These are phyloP conservation scores for Vanessa tameamea DNA, from an alignment of 1,140 invertebrate genomes.

Conservation along the genomic window DNA sequence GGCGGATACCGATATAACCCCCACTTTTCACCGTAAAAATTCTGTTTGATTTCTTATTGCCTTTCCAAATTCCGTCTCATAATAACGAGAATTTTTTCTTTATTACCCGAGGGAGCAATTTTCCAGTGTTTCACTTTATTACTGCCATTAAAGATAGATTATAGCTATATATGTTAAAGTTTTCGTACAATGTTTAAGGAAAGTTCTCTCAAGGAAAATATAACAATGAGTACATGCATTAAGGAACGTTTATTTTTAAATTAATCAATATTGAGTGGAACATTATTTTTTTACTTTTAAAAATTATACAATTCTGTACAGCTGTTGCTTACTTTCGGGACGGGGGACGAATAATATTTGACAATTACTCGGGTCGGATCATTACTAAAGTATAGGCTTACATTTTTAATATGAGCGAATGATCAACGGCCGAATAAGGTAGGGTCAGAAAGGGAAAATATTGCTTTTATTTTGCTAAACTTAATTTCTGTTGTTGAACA, in stretches of 20 bases:
- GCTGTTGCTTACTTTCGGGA: conserved; percentile 13
- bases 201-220: background rate
- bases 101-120: background rate
- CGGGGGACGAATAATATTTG: conserved; percentile 18
- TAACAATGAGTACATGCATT: background rate
- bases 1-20: conserved; percentile 14
- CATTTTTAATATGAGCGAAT: conserved; percentile 26
- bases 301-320: conserved; percentile 10
- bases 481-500: background rate
- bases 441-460: conserved; percentile 8
- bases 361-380: conserved; percentile 14
- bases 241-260: conserved; percentile 1
- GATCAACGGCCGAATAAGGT: conserved; percentile 18
- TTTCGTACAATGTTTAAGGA: conserved; percentile 13
- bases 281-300: conserved; percentile 2
- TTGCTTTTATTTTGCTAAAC: conserved; percentile 5
- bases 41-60: conserved; percentile 22
- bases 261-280: conserved; percentile 9
- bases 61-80: conserved; percentile 15
- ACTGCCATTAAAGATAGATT: conserved; percentile 7
- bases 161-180: conserved; percentile 5
- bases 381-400: conserved; percentile 18
- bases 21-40: conserved; percentile 21
- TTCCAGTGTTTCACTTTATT: conserved; percentile 14
- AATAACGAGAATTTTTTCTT: conserved; percentile 17